These are phyloP conservation scores for Eudemis profundana DNA, from an alignment of 2,888 invertebrate species.

Conservation along the genomic window DNA sequence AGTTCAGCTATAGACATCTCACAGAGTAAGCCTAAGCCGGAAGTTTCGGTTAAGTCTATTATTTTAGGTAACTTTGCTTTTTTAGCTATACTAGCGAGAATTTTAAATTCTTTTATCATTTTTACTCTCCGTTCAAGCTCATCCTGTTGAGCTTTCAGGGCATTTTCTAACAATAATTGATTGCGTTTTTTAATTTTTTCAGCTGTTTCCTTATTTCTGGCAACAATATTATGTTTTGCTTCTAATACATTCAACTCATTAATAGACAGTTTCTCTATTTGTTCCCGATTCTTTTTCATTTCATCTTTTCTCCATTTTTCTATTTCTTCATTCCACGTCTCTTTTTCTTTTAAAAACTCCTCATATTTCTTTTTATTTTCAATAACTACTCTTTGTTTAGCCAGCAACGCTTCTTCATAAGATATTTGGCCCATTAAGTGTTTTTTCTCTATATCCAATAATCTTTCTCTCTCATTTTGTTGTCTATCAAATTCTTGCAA, in stretches of 20 bases:
- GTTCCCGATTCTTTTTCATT: slow-evolving; percentile 76
- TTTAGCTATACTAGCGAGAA: slow-evolving; percentile 76
- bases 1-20: slow-evolving; percentile 88
- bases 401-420: slow-evolving; percentile 85
- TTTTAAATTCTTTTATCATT: slow-evolving; percentile 82
- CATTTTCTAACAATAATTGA: slow-evolving; percentile 63
- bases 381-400: slow-evolving; percentile 79
- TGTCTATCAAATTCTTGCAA: slow-evolving; percentile 76
- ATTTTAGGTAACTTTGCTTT: slow-evolving; percentile 81
- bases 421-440: slow-evolving; percentile 85
- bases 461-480: slow-evolving; percentile 75
- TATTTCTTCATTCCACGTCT: slow-evolving; percentile 77
- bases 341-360: slow-evolving; percentile 79
- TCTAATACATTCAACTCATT: slow-evolving; percentile 65
- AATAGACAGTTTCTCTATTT: slow-evolving; percentile 73
- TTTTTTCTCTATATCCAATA: slow-evolving; percentile 84
- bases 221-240: slow-evolving; percentile 60
- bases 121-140: slow-evolving; percentile 78
- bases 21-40: slow-evolving; percentile 85
- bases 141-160: slow-evolving; percentile 76
- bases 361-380: slow-evolving; percentile 81
- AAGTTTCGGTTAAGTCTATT: slow-evolving; percentile 85
- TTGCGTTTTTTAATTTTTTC: slow-evolving; percentile 67
- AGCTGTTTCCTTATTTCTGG: slow-evolving; percentile 68
- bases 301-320: slow-evolving; percentile 80